Conservation (phyloP, 2,888 invertebrate species). For the Drosophila austrosaltans region DNA sequence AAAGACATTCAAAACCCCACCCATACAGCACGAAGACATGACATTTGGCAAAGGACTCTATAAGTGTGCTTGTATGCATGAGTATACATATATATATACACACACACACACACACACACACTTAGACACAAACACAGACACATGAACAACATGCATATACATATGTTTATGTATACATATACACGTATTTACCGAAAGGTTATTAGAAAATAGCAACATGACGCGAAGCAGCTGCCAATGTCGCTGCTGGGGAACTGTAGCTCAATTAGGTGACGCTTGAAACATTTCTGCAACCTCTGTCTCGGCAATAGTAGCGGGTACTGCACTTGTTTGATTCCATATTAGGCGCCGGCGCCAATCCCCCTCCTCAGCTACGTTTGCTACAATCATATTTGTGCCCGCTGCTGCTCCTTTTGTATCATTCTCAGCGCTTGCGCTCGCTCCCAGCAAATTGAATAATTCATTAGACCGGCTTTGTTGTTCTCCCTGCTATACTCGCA, state of each 20-base stretch:
- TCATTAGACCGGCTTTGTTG: conserved; percentile 16
- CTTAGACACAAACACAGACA: too few relatives aligned
- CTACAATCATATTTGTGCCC: background rate
- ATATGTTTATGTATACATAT: background rate
- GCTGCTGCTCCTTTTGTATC: background rate
- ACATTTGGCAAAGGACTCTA: conserved; percentile 11
- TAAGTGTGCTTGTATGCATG: background rate
- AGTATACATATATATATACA: background rate
- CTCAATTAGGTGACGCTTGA: conserved; percentile 14
- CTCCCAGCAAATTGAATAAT: conserved; percentile 18
- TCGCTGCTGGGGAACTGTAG: conserved; percentile 6
- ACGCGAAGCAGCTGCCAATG: conserved; percentile 12
- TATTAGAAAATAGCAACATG: conserved; percentile 16
- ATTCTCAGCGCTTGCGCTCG: conserved; percentile 9
- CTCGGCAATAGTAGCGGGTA: background rate
- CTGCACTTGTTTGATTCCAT: conserved; percentile 19
- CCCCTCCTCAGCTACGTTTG: background rate
- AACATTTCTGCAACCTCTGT: conserved; percentile 10
- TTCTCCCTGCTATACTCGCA: background rate
- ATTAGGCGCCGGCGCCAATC: conserved; percentile 9
- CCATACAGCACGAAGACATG: conserved; percentile 1
- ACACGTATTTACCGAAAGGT: conserved; percentile 2
- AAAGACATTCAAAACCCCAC: conserved; percentile 6
- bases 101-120: too few relatives aligned
- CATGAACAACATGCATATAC: too few relatives aligned